These are phyloP conservation scores for Sycophaga agraensis DNA, from an alignment of 1,140 invertebrate genomes.

Conservation along the genomic window DNA sequence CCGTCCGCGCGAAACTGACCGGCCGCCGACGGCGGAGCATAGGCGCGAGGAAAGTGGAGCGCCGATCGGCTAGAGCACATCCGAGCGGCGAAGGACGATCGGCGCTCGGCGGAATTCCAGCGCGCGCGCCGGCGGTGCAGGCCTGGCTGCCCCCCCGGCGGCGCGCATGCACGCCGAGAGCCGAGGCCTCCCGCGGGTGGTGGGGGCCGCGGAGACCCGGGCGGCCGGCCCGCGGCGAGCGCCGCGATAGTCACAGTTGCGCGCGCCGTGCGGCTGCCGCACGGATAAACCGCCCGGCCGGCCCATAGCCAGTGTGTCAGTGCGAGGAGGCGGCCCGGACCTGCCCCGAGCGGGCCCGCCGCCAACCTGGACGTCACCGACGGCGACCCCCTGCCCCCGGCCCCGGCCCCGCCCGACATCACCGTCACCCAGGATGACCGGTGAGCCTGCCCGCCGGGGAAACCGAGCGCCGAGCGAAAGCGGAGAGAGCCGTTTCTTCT, in stretches of 20 bases:
- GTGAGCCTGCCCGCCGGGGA: too few species aligned
- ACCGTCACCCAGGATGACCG: slow-evolving; percentile 58
- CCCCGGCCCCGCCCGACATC: slow-evolving; percentile 51
- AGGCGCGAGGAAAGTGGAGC: too few species aligned
- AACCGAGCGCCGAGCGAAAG: too few species aligned
- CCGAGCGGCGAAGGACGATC: neutral
- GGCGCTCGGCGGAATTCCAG: slow-evolving; percentile 3
- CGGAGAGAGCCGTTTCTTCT: neutral
- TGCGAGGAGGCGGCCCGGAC: neutral
- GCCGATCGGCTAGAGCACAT: too few species aligned
- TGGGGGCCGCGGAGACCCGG: neutral
- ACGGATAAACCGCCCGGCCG: too few species aligned
- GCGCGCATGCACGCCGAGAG: neutral
- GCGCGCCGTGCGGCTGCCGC: slow-evolving; percentile 24
- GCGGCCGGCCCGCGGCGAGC: neutral
- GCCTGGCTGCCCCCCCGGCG: neutral
- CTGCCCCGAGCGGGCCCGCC: slow-evolving; percentile 29
- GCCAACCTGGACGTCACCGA: slow-evolving; percentile 59
- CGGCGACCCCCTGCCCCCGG: slow-evolving; percentile 52
- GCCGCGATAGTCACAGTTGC: slow-evolving; percentile 23
- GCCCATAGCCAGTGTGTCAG: neutral
- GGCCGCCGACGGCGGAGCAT: too few species aligned
- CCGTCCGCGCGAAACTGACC: too few species aligned
- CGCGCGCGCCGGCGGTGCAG: neutral
- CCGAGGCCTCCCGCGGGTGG: too few species aligned